Evolutionary conservation across 2,113 vertebrate species (phyloP), one percentile per base, ranked within the genome.

Genomic region (Pundamilia nyererei): DNA sequence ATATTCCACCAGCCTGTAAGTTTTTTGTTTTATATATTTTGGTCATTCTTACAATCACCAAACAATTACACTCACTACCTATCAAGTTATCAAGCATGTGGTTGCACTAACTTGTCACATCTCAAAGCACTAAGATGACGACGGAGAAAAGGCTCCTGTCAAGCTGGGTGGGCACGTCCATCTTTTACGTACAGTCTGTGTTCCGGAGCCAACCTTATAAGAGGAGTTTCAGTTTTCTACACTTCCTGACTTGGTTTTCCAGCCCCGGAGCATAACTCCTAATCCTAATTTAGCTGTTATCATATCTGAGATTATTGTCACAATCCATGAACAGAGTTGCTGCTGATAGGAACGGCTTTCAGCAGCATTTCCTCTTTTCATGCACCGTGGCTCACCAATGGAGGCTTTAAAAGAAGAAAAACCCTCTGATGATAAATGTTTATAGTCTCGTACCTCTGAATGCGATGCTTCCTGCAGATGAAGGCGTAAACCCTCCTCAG

Each of bases 401-500:
- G 72, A 31, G 15, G 70, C 1, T 5, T 49, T 10, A 31, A 77
- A 77, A 19, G 42, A 31, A 49, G 47, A 51, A 77, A 51, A 75
- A 49, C 6, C 24, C 15, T 49, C 9, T 9, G 42, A 5, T 12
- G 26, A 31, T 9, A 0, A 51, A 31, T 65, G 10, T 75, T 29
- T 47, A 47, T 29, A 47, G 79, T 6, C 38, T 14, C 1, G 3
- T 29, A 99, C 98, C 98, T 98, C 88, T 98, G 97, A 92, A 97
- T 96, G 56, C 98, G 97, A 94, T 99, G 98, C 92, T 97, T 99
- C 86, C 98, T 96, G 93, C 97, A 99, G 80, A 98, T 95, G 93
- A 99, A 98, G 79, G 97, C 97, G 91, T 98, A 99, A 80, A 98
- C 90, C 95, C 98, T 97, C 94, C 98, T 96, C 83, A 99, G 96